Evolutionary conservation across 2,888 invertebrate species (phyloP), one percentile per base, ranked within the genome.

Genomic region (Scotopteryx bipunctaria): DNA sequence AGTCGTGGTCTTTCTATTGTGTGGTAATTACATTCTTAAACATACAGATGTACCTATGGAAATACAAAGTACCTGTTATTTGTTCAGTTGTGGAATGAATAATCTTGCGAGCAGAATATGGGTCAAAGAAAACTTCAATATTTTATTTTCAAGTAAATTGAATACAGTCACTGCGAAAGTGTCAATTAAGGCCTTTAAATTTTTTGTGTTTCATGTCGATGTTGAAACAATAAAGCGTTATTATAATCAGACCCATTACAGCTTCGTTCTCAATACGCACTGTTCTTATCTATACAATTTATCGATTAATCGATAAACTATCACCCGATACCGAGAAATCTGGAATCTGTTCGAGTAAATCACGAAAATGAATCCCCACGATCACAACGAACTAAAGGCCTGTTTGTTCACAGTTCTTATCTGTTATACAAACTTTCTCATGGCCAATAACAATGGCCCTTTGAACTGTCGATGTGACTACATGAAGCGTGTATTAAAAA

Each of bases 361-460:
- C 67, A 65, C 61, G 55, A 44, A 45, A 50, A 58, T 37, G 41
- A 43, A 51, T 48, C 47, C 49, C 42, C 44, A 42, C 57, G 51
- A 55, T 49, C 64, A 61, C 53, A 59, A 62, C 47, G 57, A 61
- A 59, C 48, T 52, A 44, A 64, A 67, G 57, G 54, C 49, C 55
- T 54, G 61, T 46, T 62, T 63, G 59, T 59, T 61, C 56, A 55
- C 53, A 46, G 55, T 37, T 59, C 61, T 69, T 71, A 68, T 75
- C 69, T 64, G 41, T 55, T 59, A 63, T 58, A 63, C 59, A 66
- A 67, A 67, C 72, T 74, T 76, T 77, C 78, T 70, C 78, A 79
- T 69, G 73, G 56, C 51, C 23, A 31, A 40, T 45, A 21, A 76
- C 77, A 80, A 76, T 64, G 69, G 32, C 44, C 59, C 74, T 71